Evolutionary conservation across 2,797 vertebrate genomes (phyloP), one percentile per base, ranked within the genome.

Genomic region (Hemitrygon akajei): DNA sequence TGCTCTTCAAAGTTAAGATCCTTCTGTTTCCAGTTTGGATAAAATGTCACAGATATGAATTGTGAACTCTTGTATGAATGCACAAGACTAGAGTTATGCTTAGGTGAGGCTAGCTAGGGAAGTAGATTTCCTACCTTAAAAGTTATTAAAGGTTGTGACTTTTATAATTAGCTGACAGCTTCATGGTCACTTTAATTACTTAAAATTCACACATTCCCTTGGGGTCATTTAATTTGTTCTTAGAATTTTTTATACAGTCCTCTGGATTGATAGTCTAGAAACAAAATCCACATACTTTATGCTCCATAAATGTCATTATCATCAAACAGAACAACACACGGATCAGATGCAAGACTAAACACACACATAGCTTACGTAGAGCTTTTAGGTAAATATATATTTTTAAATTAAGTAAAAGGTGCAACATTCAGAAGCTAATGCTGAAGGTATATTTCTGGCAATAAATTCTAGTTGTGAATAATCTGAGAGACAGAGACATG

Each of bases 141-240:
- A 25, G 0, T 20, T 25, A 56, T 84, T 84, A 58, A 56, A 4
- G 30, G 58, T 11, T 11, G 6, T 84, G 40, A 11, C 3, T 30
- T 47, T 82, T 82, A 84, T 12, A 25, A 58, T 11, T 27, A 73
- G 56, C 20, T 11, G 37, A 10, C 25, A 58, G 25, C 47, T 84
- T 84, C 47, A 84, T 58, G 81, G 25, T 58, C 47, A 84, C 25
- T 84, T 84, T 84, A 84, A 84, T 84, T 9, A 84, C 27, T 84
- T 84, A 22, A 84, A 84, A 58, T 6, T 84, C 10, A 56, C 81
- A 27, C 56, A 30, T 10, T 84, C 10, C 25, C 47, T 11, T 4
- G 25, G 47, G 11, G 27, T 11, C 84, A 58, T 84, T 84, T 84
- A 84, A 84, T 5, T 84, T 25, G 30, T 11, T 82, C 20, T 27